Conservation (phyloP, 2,113 vertebrate genomes). For the Morone chrysops region DNA sequence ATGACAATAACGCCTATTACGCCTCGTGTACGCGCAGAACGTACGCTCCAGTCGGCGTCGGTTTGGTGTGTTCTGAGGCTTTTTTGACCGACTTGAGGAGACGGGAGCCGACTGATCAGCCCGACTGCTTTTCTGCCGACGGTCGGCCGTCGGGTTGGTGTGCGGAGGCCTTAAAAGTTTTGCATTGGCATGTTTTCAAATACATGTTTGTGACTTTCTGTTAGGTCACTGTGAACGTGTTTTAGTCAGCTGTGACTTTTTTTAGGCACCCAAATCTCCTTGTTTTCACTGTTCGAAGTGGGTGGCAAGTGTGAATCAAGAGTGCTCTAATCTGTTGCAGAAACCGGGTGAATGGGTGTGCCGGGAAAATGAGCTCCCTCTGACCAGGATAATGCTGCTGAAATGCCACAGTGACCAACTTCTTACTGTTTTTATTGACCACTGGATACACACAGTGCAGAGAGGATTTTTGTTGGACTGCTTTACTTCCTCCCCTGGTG, state of each 20-base stretch:
- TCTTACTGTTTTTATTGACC: conserved; percentile 66
- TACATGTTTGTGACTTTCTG: conserved; percentile 1
- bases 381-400: conserved; percentile 64
- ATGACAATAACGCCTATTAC: too few relatives aligned
- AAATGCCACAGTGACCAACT: conserved; percentile 70
- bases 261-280: conserved; percentile 22
- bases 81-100: too few relatives aligned
- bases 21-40: too few relatives aligned
- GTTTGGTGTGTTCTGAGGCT: too few relatives aligned
- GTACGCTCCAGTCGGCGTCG: too few relatives aligned
- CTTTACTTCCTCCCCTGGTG: conserved; percentile 56
- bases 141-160: too few relatives aligned
- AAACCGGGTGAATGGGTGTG: conserved; percentile 58
- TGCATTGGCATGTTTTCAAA: background rate
- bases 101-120: too few relatives aligned
- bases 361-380: conserved; percentile 67
- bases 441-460: conserved; percentile 39
- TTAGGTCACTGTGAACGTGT: conserved; percentile 14
- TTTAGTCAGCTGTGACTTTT: conserved; percentile 31
- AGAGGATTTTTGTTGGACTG: conserved; percentile 52
- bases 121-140: too few relatives aligned
- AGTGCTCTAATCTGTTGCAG: conserved; percentile 61
- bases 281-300: conserved; percentile 60
- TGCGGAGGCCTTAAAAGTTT: background rate
- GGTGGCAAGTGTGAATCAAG: conserved; percentile 65